Conservation (phyloP, 2,113 vertebrate genomes). For the Phyllostomus discolor region DNA sequence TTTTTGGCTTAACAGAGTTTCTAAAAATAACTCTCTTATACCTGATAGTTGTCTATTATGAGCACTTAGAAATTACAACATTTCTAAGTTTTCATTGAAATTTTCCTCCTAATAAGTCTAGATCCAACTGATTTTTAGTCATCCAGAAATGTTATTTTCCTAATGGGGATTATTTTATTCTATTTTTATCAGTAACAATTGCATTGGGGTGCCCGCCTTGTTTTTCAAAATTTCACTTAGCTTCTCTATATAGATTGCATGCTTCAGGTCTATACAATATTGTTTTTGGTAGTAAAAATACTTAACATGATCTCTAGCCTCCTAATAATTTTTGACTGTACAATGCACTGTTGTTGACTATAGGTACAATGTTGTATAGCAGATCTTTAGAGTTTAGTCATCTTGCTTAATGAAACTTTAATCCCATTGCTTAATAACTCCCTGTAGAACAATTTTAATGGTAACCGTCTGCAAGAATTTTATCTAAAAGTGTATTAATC, state of each 20-base stretch:
- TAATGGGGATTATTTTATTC: not conserved
- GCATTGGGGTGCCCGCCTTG: conserved; percentile 53
- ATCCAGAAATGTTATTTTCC: not conserved
- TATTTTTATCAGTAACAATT: conserved; percentile 7
- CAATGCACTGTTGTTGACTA: not conserved
- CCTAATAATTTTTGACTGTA: not conserved
- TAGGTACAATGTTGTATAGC: not conserved
- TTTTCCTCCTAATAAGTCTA: not conserved
- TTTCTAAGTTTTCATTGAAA: not conserved
- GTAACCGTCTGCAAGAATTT: not conserved
- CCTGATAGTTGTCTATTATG: not conserved
- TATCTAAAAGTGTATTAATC: not conserved
- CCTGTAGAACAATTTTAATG: not conserved
- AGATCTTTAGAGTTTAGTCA: not conserved
- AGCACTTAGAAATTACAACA: conserved; percentile 2
- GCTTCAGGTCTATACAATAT: not conserved
- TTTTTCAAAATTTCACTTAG: not conserved
- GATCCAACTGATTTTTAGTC: not conserved
- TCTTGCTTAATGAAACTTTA: not conserved
- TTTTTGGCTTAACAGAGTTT: conserved; percentile 22
- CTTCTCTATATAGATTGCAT: not conserved
- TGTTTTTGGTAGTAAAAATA: not conserved
- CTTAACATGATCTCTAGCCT: not conserved
- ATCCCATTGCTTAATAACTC: not conserved
- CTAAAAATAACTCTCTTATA: not conserved